Conservation (phyloP, 2,888 invertebrate species). For the Drosophila melanosoma region DNA sequence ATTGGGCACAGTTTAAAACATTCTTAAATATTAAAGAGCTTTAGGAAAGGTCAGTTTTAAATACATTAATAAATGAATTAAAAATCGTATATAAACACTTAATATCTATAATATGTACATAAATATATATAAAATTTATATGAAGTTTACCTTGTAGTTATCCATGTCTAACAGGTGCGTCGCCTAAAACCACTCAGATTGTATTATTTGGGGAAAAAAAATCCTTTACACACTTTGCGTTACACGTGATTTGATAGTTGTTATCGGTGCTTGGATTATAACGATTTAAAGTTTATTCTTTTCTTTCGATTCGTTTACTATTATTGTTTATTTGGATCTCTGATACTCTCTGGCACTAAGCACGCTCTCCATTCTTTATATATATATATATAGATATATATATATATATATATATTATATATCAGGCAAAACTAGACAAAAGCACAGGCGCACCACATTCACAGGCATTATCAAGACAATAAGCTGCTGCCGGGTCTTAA, state of each 20-base stretch:
- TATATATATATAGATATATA: neutral
- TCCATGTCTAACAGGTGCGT: slow-evolving; percentile 66
- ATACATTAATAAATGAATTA: neutral
- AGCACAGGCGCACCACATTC: slow-evolving; percentile 40
- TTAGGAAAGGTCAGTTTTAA: neutral
- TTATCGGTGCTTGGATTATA: neutral
- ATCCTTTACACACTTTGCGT: slow-evolving; percentile 16
- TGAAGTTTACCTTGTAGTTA: slow-evolving; percentile 60
- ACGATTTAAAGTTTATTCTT: slow-evolving; percentile 1
- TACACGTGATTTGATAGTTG: slow-evolving; percentile 13
- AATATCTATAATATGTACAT: neutral
- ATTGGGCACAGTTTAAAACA: slow-evolving; percentile 4
- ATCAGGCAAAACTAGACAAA: slow-evolving; percentile 34
- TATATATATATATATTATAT: neutral
- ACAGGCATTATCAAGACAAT: slow-evolving; percentile 26
- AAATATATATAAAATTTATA: slow-evolving; percentile 2
- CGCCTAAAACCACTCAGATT: slow-evolving; percentile 66
- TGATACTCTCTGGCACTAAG: slow-evolving; percentile 57
- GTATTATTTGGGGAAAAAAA: slow-evolving; percentile 25
- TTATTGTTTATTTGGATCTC: slow-evolving; percentile 18
- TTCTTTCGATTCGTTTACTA: slow-evolving; percentile 1
- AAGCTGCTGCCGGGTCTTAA: slow-evolving; percentile 29
- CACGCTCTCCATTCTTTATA: slow-evolving; percentile 33
- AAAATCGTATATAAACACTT: slow-evolving; percentile 14
- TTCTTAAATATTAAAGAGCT: neutral